A percentile compares a stretch with the other conserved stretches of the same genome.
These are phyloP conservation scores for Nothobranchius kuhntae DNA, from an alignment of 2,113 vertebrate genomes.

Conservation along the genomic window DNA sequence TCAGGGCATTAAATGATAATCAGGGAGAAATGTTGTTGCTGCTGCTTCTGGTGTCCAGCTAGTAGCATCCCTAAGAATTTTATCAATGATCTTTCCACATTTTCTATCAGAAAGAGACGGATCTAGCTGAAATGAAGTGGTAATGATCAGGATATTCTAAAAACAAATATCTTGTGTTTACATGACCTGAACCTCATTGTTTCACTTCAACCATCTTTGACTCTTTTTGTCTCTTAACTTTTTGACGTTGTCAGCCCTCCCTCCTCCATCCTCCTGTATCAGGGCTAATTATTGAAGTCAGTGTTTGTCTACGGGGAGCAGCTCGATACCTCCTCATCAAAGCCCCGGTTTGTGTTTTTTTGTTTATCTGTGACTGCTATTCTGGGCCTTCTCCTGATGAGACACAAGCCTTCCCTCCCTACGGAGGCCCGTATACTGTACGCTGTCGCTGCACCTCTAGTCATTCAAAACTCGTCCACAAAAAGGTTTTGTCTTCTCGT, in stretches of 20 bases:
- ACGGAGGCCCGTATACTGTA: conserved; percentile 63
- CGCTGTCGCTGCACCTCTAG: conserved; percentile 63
- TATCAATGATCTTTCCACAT: too few species aligned
- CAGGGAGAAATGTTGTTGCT: too few species aligned
- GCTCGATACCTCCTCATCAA: conserved; percentile 75
- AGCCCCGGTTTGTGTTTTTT: conserved; percentile 73
- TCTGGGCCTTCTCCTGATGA: conserved; percentile 66
- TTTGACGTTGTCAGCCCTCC: conserved; percentile 61
- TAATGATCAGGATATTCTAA: too few species aligned
- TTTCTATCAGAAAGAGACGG: too few species aligned
- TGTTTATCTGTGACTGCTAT: conserved; percentile 77
- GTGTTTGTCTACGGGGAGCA: conserved; percentile 65
- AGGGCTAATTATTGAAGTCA: conserved; percentile 69
- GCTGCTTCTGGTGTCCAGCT: too few species aligned
- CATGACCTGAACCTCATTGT: not conserved
- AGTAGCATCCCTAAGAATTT: too few species aligned
- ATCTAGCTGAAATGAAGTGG: too few species aligned
- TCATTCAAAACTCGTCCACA: conserved; percentile 53
- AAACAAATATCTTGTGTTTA: not conserved
- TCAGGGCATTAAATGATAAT: too few species aligned
- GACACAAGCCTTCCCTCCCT: conserved; percentile 54
- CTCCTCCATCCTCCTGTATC: conserved; percentile 46
- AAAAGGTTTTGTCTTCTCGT: conserved; percentile 22
- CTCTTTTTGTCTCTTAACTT: conserved; percentile 52
- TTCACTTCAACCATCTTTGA: conserved; percentile 16